Conservation (phyloP, 2,888 invertebrate genomes). For the Monochamus alternatus region DNA sequence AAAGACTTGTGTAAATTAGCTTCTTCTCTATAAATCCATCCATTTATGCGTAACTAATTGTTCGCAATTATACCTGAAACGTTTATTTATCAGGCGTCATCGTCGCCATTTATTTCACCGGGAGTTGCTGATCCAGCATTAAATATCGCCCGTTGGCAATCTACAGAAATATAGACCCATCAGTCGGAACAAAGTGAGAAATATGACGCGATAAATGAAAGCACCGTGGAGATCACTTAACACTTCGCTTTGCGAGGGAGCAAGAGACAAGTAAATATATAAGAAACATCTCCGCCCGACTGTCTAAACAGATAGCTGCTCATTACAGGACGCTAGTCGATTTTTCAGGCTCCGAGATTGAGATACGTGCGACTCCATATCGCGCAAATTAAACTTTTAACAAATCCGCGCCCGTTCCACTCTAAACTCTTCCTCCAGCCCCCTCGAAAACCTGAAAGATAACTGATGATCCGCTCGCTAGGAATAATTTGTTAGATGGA, state of each 20-base stretch:
- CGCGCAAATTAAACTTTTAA: not conserved
- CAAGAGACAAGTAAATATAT: not conserved
- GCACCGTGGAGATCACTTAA: not conserved
- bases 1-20: no score
- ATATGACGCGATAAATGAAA: constrained; percentile 8
- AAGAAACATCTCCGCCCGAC: not conserved
- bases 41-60: no score
- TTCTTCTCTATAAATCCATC: no score
- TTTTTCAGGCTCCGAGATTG: not conserved
- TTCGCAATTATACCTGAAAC: no score
- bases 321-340: not conserved
- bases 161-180: constrained; percentile 10
- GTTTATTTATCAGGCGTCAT: not conserved
- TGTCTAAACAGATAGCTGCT: not conserved
- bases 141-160: not conserved
- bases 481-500: constrained; percentile 39
- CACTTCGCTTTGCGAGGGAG: not conserved
- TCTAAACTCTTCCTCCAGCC: not conserved
- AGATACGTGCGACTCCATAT: not conserved
- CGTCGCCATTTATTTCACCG: not conserved
- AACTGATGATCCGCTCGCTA: constrained; percentile 33
- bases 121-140: not conserved
- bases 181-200: constrained; percentile 12
- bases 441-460: constrained; percentile 18
- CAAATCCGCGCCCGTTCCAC: not conserved